These are phyloP conservation scores for Synanthedon andrenaeformis DNA, from an alignment of 2,888 invertebrate genomes.

Conservation along the genomic window DNA sequence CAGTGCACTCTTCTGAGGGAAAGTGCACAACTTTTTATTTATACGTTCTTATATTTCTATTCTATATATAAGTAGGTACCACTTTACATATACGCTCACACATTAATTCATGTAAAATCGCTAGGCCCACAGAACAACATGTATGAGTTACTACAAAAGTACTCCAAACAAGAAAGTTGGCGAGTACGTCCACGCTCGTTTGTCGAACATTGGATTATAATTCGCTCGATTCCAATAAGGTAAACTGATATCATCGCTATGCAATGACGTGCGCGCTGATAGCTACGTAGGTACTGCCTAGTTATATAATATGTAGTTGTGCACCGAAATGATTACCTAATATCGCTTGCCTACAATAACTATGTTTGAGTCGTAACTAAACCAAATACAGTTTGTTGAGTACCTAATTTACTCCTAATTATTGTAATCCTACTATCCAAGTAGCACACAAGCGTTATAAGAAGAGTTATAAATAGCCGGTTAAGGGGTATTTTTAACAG, in stretches of 20 bases:
- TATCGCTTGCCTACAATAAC: neutral
- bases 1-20: constrained; percentile 12
- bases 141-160: no score
- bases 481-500: no score
- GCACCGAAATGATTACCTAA: constrained; percentile 25
- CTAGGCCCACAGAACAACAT: no score
- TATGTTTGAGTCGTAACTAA: constrained; percentile 1
- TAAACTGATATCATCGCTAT: constrained; percentile 9
- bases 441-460: no score
- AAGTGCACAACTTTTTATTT: constrained; percentile 8
- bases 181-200: no score
- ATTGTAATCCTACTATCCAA: no score
- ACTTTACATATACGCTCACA: no score
- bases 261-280: constrained; percentile 9
- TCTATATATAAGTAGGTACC: neutral
- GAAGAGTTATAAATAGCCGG: no score
- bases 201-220: neutral
- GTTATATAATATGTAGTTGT: constrained; percentile 26
- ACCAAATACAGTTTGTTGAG: neutral
- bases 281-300: constrained; percentile 11
- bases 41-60: neutral
- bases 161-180: no score
- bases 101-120: no score
- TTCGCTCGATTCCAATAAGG: neutral
- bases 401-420: no score